These are phyloP conservation scores for Drosophila melanica DNA, from an alignment of 1,140 invertebrate species.

Conservation along the genomic window DNA sequence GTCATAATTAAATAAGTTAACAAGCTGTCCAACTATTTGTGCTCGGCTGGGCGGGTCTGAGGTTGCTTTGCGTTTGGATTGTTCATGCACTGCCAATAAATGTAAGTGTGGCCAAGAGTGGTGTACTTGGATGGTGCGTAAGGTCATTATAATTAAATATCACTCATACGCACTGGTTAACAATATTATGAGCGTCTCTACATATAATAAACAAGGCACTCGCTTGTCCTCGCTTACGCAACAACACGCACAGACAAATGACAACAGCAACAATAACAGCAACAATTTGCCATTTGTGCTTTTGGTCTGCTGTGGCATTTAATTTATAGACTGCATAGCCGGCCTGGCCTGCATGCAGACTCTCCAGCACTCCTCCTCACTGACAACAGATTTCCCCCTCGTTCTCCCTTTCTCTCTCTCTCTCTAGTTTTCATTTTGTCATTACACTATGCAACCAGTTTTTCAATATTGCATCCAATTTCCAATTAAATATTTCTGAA, in stretches of 20 bases:
- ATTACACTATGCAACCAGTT: not conserved
- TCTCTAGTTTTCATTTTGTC: not conserved
- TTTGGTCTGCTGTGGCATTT: constrained; percentile 56
- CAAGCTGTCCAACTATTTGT: constrained; percentile 30
- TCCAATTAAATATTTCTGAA: not conserved
- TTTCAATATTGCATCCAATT: not conserved
- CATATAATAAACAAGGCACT: constrained; percentile 58
- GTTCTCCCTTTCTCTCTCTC: constrained; percentile 3
- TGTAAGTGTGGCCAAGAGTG: constrained; percentile 26
- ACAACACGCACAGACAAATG: constrained; percentile 64
- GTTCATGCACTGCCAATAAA: constrained; percentile 28
- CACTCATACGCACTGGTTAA: constrained; percentile 71
- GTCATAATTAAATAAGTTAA: constrained; percentile 55
- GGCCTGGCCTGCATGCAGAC: constrained; percentile 29
- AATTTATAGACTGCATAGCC: constrained; percentile 70
- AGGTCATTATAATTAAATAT: constrained; percentile 72
- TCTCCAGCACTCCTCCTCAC: constrained; percentile 18
- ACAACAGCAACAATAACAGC: constrained; percentile 38
- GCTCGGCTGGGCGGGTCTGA: not conserved
- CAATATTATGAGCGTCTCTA: constrained; percentile 36
- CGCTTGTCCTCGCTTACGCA: constrained; percentile 55
- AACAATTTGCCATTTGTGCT: constrained; percentile 70
- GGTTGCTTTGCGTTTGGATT: not conserved
- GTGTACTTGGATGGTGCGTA: constrained; percentile 34
- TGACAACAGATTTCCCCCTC: not conserved